phyloP scores from a whole-genome alignment of 1,140 invertebrate species.

The Idris sp. region DNA sequence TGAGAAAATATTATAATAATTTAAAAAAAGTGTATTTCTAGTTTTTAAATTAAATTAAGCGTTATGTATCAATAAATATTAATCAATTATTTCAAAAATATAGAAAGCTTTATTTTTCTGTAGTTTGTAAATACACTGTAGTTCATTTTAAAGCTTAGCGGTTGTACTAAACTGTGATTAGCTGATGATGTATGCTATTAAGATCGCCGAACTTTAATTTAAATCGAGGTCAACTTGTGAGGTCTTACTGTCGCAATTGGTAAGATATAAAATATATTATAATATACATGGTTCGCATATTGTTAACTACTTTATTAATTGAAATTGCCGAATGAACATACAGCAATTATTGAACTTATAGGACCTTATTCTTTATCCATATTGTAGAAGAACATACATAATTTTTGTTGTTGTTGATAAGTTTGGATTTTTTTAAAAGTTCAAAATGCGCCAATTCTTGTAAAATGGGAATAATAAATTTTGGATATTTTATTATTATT shows the following conservation, averaged over 20 bases:
- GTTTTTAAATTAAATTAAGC: too few species aligned
- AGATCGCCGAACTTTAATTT: constrained; percentile 47
- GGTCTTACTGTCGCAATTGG: constrained; percentile 33
- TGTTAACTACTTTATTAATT: constrained; percentile 26
- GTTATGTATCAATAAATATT: too few species aligned
- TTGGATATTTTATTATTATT: too few species aligned
- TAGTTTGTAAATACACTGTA: constrained; percentile 36
- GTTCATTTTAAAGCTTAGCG: constrained; percentile 24
- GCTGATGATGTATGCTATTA: constrained; percentile 28
- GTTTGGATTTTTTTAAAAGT: too few species aligned
- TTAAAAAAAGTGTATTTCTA: too few species aligned
- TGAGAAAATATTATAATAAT: too few species aligned
- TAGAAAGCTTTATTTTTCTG: constrained; percentile 1
- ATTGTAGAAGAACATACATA: too few species aligned
- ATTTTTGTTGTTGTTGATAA: too few species aligned
- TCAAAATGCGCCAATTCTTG: too few species aligned
- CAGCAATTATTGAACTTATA: not conserved
- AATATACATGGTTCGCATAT: constrained; percentile 27
- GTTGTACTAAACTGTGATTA: constrained; percentile 33
- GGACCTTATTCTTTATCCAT: constrained; percentile 6
- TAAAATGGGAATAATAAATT: too few species aligned
- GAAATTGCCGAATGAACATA: constrained; percentile 11
- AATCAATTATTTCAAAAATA: too few species aligned
- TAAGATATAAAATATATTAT: constrained; percentile 42
- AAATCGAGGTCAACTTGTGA: constrained; percentile 44